Conservation (phyloP, 2,113 vertebrate species). For the Kryptolebias marmoratus region DNA sequence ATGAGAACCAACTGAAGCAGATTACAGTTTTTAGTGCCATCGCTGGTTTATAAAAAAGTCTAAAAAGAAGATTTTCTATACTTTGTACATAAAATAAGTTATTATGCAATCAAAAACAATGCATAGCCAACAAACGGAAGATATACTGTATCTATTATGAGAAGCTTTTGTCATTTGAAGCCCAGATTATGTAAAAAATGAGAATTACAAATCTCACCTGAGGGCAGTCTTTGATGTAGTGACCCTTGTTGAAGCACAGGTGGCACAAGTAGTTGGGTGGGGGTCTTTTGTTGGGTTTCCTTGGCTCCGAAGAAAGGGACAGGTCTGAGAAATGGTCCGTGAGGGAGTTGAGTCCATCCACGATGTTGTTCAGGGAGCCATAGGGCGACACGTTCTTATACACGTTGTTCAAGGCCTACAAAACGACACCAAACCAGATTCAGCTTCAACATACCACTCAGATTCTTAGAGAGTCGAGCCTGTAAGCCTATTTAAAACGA, state of each 20-base stretch:
- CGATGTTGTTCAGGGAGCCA: slow-evolving; percentile 97
- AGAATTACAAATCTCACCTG: slow-evolving; percentile 85
- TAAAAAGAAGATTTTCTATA: neutral
- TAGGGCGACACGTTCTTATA: slow-evolving; percentile 96
- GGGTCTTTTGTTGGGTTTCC: slow-evolving; percentile 97
- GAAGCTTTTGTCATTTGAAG: neutral
- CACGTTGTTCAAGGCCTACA: slow-evolving; percentile 91
- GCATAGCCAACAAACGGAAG: neutral
- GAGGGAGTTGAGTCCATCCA: slow-evolving; percentile 96
- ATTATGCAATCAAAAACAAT: neutral
- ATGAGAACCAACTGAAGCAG: slow-evolving; percentile 32
- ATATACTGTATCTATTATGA: neutral
- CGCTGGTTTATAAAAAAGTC: slow-evolving; percentile 15
- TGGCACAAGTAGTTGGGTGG: slow-evolving; percentile 99
- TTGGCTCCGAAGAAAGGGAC: slow-evolving; percentile 92
- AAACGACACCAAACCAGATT: slow-evolving; percentile 31
- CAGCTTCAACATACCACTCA: neutral
- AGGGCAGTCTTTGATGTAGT: slow-evolving; percentile 99
- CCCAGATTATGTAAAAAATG: slow-evolving; percentile 1
- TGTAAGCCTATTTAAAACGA: slow-evolving; percentile 9
- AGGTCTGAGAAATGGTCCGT: slow-evolving; percentile 99
- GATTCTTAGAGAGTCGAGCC: neutral
- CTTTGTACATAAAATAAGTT: neutral
- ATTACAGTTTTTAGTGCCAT: slow-evolving; percentile 37
- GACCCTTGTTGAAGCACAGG: slow-evolving; percentile 99